Conservation (phyloP, 1,140 invertebrate species). For the Pseudomyrmex flavicornis region DNA sequence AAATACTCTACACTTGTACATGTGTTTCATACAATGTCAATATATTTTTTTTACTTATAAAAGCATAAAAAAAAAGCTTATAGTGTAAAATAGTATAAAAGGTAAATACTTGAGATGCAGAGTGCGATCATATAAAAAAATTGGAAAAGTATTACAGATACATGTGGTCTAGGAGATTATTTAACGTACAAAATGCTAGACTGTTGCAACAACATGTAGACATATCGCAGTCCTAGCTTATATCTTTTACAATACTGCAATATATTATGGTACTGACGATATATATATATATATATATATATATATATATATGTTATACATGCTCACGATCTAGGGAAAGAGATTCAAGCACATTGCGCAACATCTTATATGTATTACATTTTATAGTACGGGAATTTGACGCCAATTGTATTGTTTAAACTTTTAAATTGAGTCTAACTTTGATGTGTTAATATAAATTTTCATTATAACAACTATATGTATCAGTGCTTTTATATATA, state of each 20-base stretch:
- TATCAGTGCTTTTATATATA: conserved; percentile 58
- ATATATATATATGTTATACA: too few species aligned
- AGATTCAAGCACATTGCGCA: conserved; percentile 47
- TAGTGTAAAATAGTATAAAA: conserved; percentile 38
- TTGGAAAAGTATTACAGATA: conserved; percentile 29
- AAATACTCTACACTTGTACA: background rate
- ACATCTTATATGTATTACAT: conserved; percentile 34
- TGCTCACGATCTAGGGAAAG: conserved; percentile 42
- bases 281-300: conserved; percentile 11
- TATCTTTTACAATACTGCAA: conserved; percentile 1
- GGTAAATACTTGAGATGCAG: conserved; percentile 12
- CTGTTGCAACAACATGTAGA: conserved; percentile 10
- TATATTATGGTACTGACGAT: background rate
- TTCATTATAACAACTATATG: conserved; percentile 65
- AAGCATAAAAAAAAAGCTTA: background rate
- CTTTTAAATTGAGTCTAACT: conserved; percentile 68
- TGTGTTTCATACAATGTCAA: conserved; percentile 24
- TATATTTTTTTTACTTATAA: conserved; percentile 22
- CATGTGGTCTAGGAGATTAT: conserved; percentile 34
- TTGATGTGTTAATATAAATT: conserved; percentile 61
- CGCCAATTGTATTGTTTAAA: conserved; percentile 55
- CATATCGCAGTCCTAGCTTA: conserved; percentile 29
- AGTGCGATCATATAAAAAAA: background rate
- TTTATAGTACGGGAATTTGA: conserved; percentile 59
- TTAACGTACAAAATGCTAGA: conserved; percentile 59